Evolutionary conservation across 1,140 invertebrate genomes (phyloP).

Genomic region (Saxidomus purpurata): DNA sequence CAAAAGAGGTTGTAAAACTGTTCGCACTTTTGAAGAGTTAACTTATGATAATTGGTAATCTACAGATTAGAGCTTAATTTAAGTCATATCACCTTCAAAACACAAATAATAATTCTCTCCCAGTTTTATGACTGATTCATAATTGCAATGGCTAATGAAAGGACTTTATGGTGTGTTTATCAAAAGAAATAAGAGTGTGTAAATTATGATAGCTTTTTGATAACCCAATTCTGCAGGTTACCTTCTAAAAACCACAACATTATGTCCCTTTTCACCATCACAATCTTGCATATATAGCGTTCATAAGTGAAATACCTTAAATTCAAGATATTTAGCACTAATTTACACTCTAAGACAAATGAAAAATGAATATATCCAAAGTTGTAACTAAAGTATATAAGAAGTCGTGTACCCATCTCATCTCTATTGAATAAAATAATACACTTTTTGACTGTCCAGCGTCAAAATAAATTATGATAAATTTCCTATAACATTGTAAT

Average conservation of each 20-base stretch:
- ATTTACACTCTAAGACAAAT: too few species aligned
- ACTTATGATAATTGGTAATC: background rate
- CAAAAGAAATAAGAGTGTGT: background rate
- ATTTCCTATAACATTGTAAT: too few species aligned
- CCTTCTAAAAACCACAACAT: background rate
- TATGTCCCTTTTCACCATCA: too few species aligned
- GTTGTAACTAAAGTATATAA: too few species aligned
- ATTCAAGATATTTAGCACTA: too few species aligned
- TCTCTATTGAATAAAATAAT: too few species aligned
- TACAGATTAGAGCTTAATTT: background rate
- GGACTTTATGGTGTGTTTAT: background rate
- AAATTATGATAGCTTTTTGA: conserved; percentile 1
- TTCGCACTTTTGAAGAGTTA: background rate
- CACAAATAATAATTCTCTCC: background rate
- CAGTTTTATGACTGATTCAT: background rate
- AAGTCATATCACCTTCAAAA: background rate
- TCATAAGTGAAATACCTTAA: too few species aligned
- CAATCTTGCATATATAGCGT: too few species aligned
- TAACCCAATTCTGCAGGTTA: background rate
- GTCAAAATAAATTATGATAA: too few species aligned
- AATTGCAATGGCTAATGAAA: conserved; percentile 20
- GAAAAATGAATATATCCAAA: too few species aligned
- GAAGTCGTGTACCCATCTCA: too few species aligned
- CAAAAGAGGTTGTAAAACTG: background rate
- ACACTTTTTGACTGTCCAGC: too few species aligned